Conservation (phyloP, 2,888 invertebrate genomes). For the Leucoma salicis region DNA sequence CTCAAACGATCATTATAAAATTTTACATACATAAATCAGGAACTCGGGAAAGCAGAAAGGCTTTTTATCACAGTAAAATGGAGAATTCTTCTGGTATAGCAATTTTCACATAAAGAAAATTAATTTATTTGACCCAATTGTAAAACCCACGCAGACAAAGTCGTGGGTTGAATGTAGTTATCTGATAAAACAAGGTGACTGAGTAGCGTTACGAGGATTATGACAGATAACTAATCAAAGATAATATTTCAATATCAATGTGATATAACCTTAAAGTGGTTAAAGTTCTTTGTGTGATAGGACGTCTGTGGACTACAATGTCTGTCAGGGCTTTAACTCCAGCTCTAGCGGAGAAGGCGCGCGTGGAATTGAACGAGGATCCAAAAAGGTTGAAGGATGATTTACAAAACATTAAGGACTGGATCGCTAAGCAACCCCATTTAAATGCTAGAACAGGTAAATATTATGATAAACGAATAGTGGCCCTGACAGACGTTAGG, state of each 20-base stretch:
- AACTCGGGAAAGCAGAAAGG: too few relatives aligned
- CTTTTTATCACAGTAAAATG: too few relatives aligned
- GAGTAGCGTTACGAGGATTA: constrained; percentile 14
- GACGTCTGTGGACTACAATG: constrained; percentile 39
- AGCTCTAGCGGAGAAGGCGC: constrained; percentile 65
- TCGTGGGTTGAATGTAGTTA: too few relatives aligned
- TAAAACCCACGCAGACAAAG: too few relatives aligned
- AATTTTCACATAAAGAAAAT: too few relatives aligned
- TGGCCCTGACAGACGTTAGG: too few relatives aligned
- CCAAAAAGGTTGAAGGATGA: constrained; percentile 68
- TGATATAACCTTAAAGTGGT: constrained; percentile 22
- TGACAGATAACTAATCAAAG: constrained; percentile 38
- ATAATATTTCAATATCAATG: constrained; percentile 24
- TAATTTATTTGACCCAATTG: too few relatives aligned
- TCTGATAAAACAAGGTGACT: background rate
- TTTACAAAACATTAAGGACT: constrained; percentile 76
- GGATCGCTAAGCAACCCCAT: constrained; percentile 82
- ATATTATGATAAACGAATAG: too few relatives aligned
- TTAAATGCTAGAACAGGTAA: constrained; percentile 58
- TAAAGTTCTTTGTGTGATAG: constrained; percentile 10
- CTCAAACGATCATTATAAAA: too few relatives aligned
- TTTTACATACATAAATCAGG: too few relatives aligned
- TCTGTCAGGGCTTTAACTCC: constrained; percentile 49
- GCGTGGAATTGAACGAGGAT: constrained; percentile 77
- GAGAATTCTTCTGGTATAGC: too few relatives aligned